Base-by-base conservation (phyloP, 2,888 invertebrate species). In the Fabriciana adippe region DNA sequence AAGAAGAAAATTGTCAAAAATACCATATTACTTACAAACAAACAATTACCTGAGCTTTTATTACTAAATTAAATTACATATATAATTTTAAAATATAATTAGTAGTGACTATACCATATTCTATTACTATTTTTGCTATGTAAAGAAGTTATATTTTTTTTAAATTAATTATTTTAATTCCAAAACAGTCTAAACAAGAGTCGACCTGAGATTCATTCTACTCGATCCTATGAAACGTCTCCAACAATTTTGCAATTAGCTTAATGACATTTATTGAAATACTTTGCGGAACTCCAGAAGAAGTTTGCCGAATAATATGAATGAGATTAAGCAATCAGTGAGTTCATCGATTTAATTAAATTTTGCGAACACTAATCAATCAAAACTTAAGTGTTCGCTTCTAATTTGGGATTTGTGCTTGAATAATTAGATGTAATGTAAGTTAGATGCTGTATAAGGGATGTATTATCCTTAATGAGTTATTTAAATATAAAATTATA, bases 221-320 rank as follows among this genome's bases (percentile, higher is more conserved):
- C 56, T 16, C 60, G 64, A 65, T 70, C 54, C 60, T 48, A 31
- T 45, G 63, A 66, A 54, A 59, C 64, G 35, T 55, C 62, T 53
- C 66, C 31, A 65, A 66, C 66, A 69, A 68, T 79, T 78, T 76
- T 68, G 77, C 81, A 81, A 86, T 86, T 83, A 83, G 75, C 74
- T 70, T 75, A 76, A 82, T 81, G 83, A 80, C 83, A 79, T 83
- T 86, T 83, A 85, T 86, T 86, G 82, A 83, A 87, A 87, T 84
- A 81, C 84, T 85, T 85, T 73, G 73, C 73, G 77, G 72, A 73
- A 56, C 74, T 62, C 48, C 60, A 15, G 21, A 64, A 67, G 67
- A 66, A 65, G 60, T 66, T 70, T 63, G 68, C 67, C 67, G 64
- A 81, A 79, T 78, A 71, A 63, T 69, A 71, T 71, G 71, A 70